phyloP scores from a whole-genome alignment of 2,113 vertebrate species.

The Pseudolaguvia tuberculata region DNA sequence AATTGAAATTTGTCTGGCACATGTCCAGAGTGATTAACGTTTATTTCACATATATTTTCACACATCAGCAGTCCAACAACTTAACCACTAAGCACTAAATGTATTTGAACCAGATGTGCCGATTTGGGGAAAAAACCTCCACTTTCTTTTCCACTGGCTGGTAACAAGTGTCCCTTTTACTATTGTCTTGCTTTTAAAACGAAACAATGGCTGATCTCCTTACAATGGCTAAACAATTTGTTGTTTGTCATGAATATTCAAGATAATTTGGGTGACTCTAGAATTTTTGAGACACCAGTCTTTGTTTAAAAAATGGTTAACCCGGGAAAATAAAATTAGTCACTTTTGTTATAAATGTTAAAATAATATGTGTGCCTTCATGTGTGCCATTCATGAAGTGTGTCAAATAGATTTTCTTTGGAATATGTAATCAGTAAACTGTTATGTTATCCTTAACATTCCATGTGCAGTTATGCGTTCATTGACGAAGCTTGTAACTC shows the following conservation, averaged over 20 bases:
- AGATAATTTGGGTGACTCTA: slow-evolving; percentile 1
- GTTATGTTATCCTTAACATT: not conserved
- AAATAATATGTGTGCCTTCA: not conserved
- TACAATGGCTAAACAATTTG: no score
- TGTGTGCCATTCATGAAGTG: no score
- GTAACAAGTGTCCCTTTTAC: no score
- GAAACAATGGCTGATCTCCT: no score
- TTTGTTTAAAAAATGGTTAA: slow-evolving; percentile 21
- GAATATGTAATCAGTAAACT: not conserved
- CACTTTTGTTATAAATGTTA: slow-evolving; percentile 2
- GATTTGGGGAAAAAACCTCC: not conserved
- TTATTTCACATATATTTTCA: no score
- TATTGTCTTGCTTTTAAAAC: no score
- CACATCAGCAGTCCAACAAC: not conserved
- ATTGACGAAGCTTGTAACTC: no score
- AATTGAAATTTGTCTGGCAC: no score
- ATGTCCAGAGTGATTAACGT: no score
- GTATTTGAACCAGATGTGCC: not conserved
- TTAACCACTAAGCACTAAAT: not conserved
- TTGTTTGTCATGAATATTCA: no score
- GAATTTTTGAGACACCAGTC: slow-evolving; percentile 15
- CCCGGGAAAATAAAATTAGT: not conserved
- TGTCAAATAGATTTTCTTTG: not conserved
- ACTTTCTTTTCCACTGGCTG: slow-evolving; percentile 27
- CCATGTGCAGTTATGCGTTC: no score